phyloP scores from a whole-genome alignment of 1,140 invertebrate species.

The Cyphomyrmex costatus region DNA sequence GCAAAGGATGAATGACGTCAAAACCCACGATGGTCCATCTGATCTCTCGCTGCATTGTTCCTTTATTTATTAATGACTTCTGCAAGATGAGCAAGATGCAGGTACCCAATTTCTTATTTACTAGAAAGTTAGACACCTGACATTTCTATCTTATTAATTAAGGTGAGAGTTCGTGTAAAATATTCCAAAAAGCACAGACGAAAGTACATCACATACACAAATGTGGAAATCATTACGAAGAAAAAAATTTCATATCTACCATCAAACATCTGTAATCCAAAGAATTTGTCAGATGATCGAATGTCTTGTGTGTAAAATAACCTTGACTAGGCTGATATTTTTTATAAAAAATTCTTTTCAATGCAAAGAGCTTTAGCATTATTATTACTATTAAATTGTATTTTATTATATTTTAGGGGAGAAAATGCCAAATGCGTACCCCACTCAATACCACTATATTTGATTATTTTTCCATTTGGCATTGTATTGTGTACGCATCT shows the following conservation, averaged over 20 bases:
- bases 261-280: background rate
- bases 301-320: background rate
- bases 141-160: constrained; percentile 45
- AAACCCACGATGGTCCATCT: background rate
- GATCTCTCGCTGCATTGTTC: constrained; percentile 38
- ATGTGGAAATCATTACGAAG: background rate
- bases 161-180: constrained; percentile 42
- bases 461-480: too few relatives aligned
- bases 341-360: too few relatives aligned
- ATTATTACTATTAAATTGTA: too few relatives aligned
- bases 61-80: constrained; percentile 36
- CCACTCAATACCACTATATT: too few relatives aligned
- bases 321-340: too few relatives aligned
- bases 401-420: too few relatives aligned
- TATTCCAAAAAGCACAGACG: constrained; percentile 21
- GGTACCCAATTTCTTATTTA: constrained; percentile 22
- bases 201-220: constrained; percentile 1
- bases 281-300: background rate
- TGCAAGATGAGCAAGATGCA: background rate
- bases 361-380: too few relatives aligned
- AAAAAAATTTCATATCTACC: background rate
- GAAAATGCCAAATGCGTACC: too few relatives aligned
- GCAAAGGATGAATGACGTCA: background rate
- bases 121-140: constrained; percentile 45
- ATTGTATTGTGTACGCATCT: too few relatives aligned